Base-by-base conservation (phyloP, 2,797 vertebrate genomes). In the Rhabdophis nuchalis region DNA sequence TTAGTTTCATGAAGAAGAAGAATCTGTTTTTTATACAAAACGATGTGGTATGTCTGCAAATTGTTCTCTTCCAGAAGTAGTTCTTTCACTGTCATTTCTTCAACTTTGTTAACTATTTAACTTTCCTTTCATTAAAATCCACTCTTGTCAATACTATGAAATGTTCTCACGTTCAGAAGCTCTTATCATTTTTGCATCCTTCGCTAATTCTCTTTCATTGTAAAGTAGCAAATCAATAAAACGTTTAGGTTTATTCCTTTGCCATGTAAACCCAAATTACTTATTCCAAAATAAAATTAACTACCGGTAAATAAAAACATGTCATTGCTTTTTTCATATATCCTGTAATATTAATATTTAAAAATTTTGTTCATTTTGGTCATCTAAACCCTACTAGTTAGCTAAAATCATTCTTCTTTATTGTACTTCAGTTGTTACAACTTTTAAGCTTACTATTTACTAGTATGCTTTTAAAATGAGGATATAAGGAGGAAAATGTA, bases 371-470 rank as follows among this genome's bases (percentile, higher is more conserved):
- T 41, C 54, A 32, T 1, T 32, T 77, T 10, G 54, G 20, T 54
- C 20, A 77, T 41, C 10, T 72, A 72, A 20, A n/a, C 16, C 27
- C 5, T 90, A 86, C 54, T 1, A 64, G 89, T 54, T 11, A 58
- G 88, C 23, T 1, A 56, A 57, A 92, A 50, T 88, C 16, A 93
- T 89, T 7, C 23, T 46, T 88, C 60, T 93, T 96, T 95, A 92
- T 87, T 56, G 92, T 91, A 92, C 88, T 92, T 52, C 46, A 52
- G 25, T 52, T 52, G 25, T 27, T 14, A 52, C 12, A 85, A 29
- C 25, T 29, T 52, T 50, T 52, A 52, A 85, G 46, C 36, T 46
- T 50, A 27, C 4, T 27, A 27, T 85, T 85, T 88, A 87, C 46
- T 23, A 61, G 32, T 18, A 72, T 46, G 9, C 16, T 18, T 50